These are phyloP conservation scores for Nymphicus hollandicus DNA, from an alignment of 2,113 vertebrate genomes.

Conservation along the genomic window DNA sequence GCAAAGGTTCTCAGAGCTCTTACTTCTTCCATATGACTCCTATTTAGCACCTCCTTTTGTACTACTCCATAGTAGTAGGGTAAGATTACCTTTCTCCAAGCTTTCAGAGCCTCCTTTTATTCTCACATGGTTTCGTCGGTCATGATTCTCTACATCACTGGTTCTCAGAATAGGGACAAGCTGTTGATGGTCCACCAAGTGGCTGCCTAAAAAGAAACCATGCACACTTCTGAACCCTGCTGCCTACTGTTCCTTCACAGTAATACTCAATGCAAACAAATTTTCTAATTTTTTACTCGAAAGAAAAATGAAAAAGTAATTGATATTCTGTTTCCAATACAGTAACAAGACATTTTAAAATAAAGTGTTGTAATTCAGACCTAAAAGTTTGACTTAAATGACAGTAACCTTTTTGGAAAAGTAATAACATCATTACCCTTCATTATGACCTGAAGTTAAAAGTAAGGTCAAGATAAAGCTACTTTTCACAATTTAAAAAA, in stretches of 20 bases:
- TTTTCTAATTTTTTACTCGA: background rate
- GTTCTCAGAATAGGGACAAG: background rate
- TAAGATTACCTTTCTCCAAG: slow-evolving; percentile 59
- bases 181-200: slow-evolving; percentile 48
- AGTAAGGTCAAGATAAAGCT: background rate
- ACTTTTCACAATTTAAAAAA: background rate
- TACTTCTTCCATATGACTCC: background rate
- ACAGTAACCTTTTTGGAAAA: background rate
- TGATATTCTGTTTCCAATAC: background rate
- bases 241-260: background rate
- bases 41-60: background rate
- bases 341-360: background rate
- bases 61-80: background rate
- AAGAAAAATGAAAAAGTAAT: background rate
- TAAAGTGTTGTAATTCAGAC: background rate
- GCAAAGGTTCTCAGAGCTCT: background rate
- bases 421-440: background rate
- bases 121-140: slow-evolving; percentile 29
- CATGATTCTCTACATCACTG: slow-evolving; percentile 41
- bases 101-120: slow-evolving; percentile 52
- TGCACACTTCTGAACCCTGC: background rate
- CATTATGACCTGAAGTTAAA: background rate
- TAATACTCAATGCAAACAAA: background rate
- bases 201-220: slow-evolving; percentile 49
- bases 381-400: background rate